These are phyloP conservation scores for Drosophila mauritiana DNA, from an alignment of 1,140 invertebrate species.

Conservation along the genomic window DNA sequence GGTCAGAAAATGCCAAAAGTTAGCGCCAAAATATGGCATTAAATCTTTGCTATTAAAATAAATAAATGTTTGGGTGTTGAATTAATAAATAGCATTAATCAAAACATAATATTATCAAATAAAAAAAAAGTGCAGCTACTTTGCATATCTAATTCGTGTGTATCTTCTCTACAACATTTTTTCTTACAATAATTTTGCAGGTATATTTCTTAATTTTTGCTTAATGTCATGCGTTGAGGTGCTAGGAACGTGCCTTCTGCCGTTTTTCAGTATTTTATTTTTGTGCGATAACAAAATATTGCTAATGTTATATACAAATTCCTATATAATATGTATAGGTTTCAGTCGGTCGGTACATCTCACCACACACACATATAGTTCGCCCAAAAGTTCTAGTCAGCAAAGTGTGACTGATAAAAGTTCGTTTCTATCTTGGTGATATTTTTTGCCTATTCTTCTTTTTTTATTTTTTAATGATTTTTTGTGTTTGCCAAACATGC, in stretches of 20 bases:
- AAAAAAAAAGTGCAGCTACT: too few relatives aligned
- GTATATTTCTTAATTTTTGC: conserved; percentile 16
- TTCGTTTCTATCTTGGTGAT: conserved; percentile 12
- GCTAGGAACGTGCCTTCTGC: conserved; percentile 46
- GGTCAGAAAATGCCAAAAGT: conserved; percentile 23
- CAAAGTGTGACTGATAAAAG: conserved; percentile 27
- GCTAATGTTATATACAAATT: conserved; percentile 13
- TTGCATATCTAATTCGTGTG: too few relatives aligned
- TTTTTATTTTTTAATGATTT: conserved; percentile 36
- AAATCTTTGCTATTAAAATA: too few relatives aligned
- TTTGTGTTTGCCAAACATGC: conserved; percentile 75
- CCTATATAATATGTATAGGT: neutral
- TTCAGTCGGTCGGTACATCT: neutral
- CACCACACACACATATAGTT: neutral
- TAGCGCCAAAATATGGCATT: neutral
- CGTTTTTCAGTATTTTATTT: conserved; percentile 7
- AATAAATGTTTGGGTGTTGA: too few relatives aligned
- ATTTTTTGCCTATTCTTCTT: conserved; percentile 20
- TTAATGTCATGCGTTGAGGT: conserved; percentile 36
- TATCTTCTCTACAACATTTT: neutral
- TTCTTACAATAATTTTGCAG: conserved; percentile 3
- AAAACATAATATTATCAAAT: too few relatives aligned
- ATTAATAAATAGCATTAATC: too few relatives aligned
- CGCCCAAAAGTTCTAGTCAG: neutral
- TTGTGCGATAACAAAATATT: conserved; percentile 28